These are phyloP conservation scores for Phocoena sinus DNA, from an alignment of 2,113 vertebrate genomes.

Conservation along the genomic window DNA sequence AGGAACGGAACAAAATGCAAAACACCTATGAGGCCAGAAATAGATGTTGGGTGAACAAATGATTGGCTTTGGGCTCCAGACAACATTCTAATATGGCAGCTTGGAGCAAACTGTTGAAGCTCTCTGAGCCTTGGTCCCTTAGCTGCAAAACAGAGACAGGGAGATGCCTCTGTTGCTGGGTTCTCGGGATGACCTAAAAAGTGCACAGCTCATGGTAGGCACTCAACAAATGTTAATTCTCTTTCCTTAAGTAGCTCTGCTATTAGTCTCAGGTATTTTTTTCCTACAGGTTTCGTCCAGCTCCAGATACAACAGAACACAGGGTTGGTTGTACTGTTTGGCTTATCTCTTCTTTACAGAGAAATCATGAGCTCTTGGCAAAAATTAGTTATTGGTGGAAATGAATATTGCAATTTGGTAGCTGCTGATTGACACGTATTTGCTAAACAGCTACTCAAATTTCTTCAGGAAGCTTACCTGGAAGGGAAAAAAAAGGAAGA, in stretches of 20 bases:
- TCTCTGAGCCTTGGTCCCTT: neutral
- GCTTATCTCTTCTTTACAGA: conserved; percentile 24
- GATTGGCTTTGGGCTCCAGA: neutral
- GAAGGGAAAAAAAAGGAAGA: neutral
- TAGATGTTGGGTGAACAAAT: neutral
- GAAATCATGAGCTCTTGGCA: conserved; percentile 48
- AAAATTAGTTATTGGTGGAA: conserved; percentile 31
- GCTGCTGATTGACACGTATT: conserved; percentile 60
- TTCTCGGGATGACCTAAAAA: neutral
- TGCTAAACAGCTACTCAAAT: conserved; percentile 38
- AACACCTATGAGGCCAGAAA: neutral
- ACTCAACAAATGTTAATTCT: neutral
- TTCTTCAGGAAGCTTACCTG: conserved; percentile 42
- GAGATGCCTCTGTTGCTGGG: neutral
- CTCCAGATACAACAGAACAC: neutral
- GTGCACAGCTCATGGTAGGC: neutral
- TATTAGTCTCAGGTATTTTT: neutral
- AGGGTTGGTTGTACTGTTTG: neutral
- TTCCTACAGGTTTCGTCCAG: neutral
- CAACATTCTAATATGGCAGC: too few relatives aligned
- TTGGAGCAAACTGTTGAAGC: neutral
- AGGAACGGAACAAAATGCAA: neutral
- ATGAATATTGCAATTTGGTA: conserved; percentile 63
- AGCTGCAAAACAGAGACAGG: neutral
- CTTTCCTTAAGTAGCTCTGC: neutral